These are phyloP conservation scores for Cephus nigrinus DNA, from an alignment of 2,888 invertebrate species.

Conservation along the genomic window DNA sequence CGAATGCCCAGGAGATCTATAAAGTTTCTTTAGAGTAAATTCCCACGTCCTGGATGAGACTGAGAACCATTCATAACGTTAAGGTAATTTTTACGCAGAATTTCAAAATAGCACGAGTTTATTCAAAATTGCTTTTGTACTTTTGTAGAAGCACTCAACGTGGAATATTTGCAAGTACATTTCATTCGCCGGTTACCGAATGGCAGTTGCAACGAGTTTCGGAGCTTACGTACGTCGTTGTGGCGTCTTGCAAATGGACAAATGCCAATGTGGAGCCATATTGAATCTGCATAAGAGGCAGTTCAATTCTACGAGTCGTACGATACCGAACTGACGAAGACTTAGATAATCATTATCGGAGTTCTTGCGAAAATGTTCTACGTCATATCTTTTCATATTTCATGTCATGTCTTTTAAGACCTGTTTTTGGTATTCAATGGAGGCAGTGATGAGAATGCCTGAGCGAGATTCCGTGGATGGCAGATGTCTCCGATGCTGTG, in stretches of 20 bases:
- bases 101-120: not conserved
- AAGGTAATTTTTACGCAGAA: not conserved
- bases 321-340: not conserved
- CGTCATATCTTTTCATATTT: not conserved
- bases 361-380: not conserved
- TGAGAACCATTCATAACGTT: not conserved
- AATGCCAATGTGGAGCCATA: not conserved
- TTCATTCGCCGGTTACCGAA: not conserved
- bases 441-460: not conserved
- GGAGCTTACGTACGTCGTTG: not conserved
- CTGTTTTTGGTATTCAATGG: not conserved
- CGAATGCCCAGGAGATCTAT: not conserved
- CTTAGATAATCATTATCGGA: not conserved
- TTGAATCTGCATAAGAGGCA: not conserved
- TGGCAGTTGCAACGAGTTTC: not conserved
- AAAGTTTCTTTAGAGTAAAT: not conserved
- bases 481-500: not conserved
- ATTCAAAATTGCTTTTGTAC: not conserved
- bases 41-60: not conserved
- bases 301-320: not conserved
- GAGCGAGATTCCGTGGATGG: not conserved
- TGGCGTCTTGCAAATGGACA: not conserved
- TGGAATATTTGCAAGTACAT: not conserved
- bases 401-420: not conserved
- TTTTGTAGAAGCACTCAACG: not conserved